phyloP scores from a whole-genome alignment of 2,797 vertebrate genomes.

The Oceanodroma leucorhoa region DNA sequence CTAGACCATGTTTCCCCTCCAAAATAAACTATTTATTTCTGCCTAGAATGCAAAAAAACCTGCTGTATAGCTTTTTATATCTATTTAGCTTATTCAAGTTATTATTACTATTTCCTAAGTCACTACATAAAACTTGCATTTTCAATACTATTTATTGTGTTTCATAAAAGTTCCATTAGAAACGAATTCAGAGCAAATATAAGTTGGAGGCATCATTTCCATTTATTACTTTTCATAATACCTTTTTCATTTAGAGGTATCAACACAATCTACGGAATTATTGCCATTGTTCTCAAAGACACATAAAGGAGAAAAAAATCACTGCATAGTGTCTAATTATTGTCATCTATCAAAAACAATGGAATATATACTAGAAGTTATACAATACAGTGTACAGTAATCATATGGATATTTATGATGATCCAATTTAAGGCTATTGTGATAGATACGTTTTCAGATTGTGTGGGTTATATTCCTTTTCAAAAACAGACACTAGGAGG shows the following conservation, averaged over 20 bases:
- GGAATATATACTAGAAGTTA: not conserved
- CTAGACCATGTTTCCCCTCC: not conserved
- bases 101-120: not conserved
- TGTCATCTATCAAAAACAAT: not conserved
- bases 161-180: slow-evolving; percentile 42
- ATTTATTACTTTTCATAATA: slow-evolving; percentile 42
- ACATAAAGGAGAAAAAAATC: not conserved
- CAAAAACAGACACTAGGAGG: not conserved
- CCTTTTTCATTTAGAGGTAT: not conserved
- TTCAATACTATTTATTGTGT: slow-evolving; percentile 5
- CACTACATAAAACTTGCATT: not conserved
- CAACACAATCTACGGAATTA: not conserved
- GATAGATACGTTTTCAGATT: not conserved
- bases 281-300: slow-evolving; percentile 1
- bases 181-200: slow-evolving; percentile 18
- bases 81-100: not conserved
- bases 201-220: slow-evolving; percentile 22
- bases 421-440: not conserved
- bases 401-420: not conserved
- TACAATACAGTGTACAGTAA: not conserved
- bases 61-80: not conserved
- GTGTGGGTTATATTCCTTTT: not conserved
- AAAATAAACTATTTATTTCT: not conserved
- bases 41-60: not conserved
- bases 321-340: not conserved